A percentile compares a stretch with the other conserved stretches of the same genome.
Evolutionary conservation across 2,113 vertebrate genomes (phyloP).

Genomic region (Illadopsis cleaveri): DNA sequence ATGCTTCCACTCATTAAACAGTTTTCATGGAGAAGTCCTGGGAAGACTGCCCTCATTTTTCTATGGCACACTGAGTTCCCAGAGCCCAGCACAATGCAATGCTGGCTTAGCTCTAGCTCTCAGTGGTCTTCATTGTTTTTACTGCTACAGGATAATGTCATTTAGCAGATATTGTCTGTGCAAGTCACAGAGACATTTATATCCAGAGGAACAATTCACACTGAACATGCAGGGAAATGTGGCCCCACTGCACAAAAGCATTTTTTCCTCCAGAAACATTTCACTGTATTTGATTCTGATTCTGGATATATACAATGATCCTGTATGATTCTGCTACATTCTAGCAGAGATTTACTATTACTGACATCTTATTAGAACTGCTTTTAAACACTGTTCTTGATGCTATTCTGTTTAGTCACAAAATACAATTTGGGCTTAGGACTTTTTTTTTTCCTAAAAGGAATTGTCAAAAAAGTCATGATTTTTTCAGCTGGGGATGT

Average conservation of each 20-base stretch:
- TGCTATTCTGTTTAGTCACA: neutral
- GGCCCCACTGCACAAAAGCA: neutral
- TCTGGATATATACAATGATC: neutral
- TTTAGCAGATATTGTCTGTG: neutral
- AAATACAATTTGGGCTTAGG: neutral
- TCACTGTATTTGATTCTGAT: neutral
- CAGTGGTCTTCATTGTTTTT: neutral
- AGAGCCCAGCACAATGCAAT: neutral
- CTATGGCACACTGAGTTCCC: neutral
- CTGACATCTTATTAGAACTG: neutral
- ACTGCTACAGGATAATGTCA: neutral
- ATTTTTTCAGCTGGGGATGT: neutral
- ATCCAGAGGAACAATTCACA: neutral
- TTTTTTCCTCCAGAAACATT: neutral
- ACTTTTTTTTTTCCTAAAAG: neutral
- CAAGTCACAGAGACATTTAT: neutral
- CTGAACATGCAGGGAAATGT: fast-evolving
- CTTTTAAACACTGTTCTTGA: neutral
- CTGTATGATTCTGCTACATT: neutral
- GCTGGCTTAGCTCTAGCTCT: neutral
- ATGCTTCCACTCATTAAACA: neutral
- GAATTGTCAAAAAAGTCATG: neutral
- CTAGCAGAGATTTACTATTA: neutral
- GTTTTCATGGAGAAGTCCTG: neutral
- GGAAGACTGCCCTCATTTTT: neutral